A percentile compares a stretch with the other conserved stretches of the same genome.
These are phyloP conservation scores for Tylochromis polylepis DNA, from an alignment of 2,113 vertebrate genomes.

Conservation along the genomic window DNA sequence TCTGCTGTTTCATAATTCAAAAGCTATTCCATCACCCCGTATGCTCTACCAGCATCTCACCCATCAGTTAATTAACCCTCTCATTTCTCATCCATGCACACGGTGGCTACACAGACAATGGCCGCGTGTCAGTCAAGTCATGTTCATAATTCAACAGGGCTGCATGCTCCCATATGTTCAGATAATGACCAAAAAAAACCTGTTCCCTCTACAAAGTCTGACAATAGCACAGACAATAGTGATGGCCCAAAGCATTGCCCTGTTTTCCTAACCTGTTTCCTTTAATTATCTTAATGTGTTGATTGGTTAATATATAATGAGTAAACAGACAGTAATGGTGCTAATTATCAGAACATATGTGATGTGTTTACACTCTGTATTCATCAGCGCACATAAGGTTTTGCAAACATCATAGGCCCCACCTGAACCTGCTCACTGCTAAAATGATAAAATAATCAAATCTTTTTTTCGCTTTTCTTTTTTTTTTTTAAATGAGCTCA, in stretches of 20 bases:
- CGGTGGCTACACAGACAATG: constrained; percentile 5
- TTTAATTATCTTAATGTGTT: constrained; percentile 40
- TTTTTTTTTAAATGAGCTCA: constrained; percentile 6
- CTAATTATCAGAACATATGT: constrained; percentile 55
- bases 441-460: constrained; percentile 27
- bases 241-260: constrained; percentile 8
- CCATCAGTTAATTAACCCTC: constrained; percentile 60
- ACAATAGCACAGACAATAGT: background rate
- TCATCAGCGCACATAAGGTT: background rate
- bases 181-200: constrained; percentile 20
- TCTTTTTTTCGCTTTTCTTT: background rate
- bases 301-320: constrained; percentile 34
- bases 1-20: constrained; percentile 71
- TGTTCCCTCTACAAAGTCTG: background rate
- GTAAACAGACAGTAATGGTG: constrained; percentile 39
- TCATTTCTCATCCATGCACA: constrained; percentile 16
- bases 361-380: constrained; percentile 5
- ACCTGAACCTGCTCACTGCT: constrained; percentile 10
- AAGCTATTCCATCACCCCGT: constrained; percentile 62
- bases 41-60: constrained; percentile 39
- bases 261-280: constrained; percentile 25
- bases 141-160: constrained; percentile 43
- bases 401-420: constrained; percentile 1
- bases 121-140: constrained; percentile 17
- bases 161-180: constrained; percentile 44